phyloP scores from a whole-genome alignment of 2,113 vertebrate species.

The Archocentrus centrarchus region DNA sequence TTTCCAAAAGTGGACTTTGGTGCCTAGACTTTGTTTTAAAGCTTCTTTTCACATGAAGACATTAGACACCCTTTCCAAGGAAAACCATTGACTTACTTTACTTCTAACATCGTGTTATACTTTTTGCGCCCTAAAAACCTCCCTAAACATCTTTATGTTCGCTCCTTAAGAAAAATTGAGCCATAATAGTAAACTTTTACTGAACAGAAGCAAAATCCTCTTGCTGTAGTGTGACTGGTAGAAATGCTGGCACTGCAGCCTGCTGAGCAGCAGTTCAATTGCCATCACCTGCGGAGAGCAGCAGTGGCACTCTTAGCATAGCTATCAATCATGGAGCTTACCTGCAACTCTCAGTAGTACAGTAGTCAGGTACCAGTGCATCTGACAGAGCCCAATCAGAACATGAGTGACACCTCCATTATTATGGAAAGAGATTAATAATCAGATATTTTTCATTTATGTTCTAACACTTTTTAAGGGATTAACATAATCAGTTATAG shows the following conservation, averaged over 20 bases:
- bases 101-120: background rate
- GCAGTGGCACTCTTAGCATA: conserved; percentile 41
- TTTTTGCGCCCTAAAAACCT: background rate
- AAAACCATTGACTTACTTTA: background rate
- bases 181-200: background rate
- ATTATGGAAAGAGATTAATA: conserved; percentile 35
- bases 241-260: conserved; percentile 38
- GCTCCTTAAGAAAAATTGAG: background rate
- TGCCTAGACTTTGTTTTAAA: conserved; percentile 10
- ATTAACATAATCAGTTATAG: background rate
- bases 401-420: conserved; percentile 30
- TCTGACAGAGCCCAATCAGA: conserved; percentile 44
- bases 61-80: background rate
- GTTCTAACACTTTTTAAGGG: background rate
- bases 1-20: conserved; percentile 28
- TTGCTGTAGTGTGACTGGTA: conserved; percentile 23
- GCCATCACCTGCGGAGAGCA: conserved; percentile 58
- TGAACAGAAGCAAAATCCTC: conserved; percentile 10
- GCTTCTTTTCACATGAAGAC: background rate
- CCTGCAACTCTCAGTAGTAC: conserved; percentile 36
- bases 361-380: conserved; percentile 6
- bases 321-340: conserved; percentile 64
- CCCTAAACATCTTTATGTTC: background rate
- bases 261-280: conserved; percentile 54
- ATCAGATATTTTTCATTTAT: conserved; percentile 23